Evolutionary conservation across 2,113 vertebrate species (phyloP), one percentile per base, ranked within the genome.

Genomic region (Salvelinus alpinus): DNA sequence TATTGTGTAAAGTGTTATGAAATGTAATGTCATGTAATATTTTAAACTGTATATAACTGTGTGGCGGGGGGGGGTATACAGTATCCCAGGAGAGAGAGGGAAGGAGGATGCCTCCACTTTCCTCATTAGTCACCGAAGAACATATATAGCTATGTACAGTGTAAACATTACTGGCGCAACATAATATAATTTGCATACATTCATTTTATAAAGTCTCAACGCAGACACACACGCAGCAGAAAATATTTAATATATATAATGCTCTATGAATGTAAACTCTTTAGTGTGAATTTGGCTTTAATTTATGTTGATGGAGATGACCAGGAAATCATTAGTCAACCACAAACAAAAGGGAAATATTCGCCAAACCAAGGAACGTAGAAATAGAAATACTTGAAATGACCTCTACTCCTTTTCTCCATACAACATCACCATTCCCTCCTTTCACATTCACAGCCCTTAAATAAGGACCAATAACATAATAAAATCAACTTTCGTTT

Each of bases 401-500:
- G 5, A 70, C 34, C 27, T 44, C 71, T 48, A 59, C 64, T 11
- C 38, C 38, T 3, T 44, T 44, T 44, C 38, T 44, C 38, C 38
- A 44, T 11, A 11, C 69, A n/a, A 34, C 31, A n/a, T 24, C 59
- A 14, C 59, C 64, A 77, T 20, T 31, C 67, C 22, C 70, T 7
- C 73, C 44, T 20, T 67, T 75, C 69, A 64, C 62, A 31, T 62
- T 75, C 78, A 76, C 44, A 54, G 68, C 70, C 80, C 73, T 70
- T 54, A 48, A 73, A 76, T 71, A 16, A 76, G 64, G 75, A 64
- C 38, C 74, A 82, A 84, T 75, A 74, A 80, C 78, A 84, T 87
- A 89, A 85, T 77, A 82, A 89, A 87, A 89, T 78, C 87, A 88
- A 80, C 67, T 90, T 57, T 82, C 82, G 84, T 11, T 44, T 44